Evolutionary conservation across 2,888 invertebrate genomes (phyloP).

Genomic region (Patella ulyssiponensis): DNA sequence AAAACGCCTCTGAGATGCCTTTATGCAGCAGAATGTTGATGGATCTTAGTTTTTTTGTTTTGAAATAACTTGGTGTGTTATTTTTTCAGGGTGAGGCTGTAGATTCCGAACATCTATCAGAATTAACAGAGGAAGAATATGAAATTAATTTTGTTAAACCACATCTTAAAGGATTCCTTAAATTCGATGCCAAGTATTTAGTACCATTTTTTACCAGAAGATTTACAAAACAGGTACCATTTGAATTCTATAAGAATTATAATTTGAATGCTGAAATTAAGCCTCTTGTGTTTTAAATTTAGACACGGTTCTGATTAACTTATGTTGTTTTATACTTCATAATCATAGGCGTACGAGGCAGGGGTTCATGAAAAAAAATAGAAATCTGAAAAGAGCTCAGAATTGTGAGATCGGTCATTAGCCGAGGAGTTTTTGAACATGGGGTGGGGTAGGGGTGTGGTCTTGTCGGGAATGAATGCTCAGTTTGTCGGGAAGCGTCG

Average conservation of each 20-base stretch:
- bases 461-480: too few relatives aligned
- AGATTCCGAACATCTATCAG: conserved; percentile 69
- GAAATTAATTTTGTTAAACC: conserved; percentile 86
- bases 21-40: not conserved
- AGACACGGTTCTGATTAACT: conserved; percentile 1
- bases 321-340: not conserved
- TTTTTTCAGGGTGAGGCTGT: conserved; percentile 68
- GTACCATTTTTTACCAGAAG: conserved; percentile 96
- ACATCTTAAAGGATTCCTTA: conserved; percentile 84
- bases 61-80: not conserved
- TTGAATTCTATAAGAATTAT: conserved; percentile 32
- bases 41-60: too few relatives aligned
- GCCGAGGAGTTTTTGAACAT: too few relatives aligned
- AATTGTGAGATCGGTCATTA: too few relatives aligned
- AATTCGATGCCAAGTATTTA: conserved; percentile 92
- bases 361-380: too few relatives aligned
- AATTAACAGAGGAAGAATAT: conserved; percentile 80
- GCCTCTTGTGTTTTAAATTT: not conserved
- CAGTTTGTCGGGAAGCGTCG: too few relatives aligned
- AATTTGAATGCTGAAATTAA: not conserved
- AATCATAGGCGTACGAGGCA: too few relatives aligned
- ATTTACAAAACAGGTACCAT: conserved; percentile 89
- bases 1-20: too few relatives aligned
- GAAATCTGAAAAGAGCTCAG: too few relatives aligned
- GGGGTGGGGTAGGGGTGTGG: too few relatives aligned